phyloP scores from a whole-genome alignment of 2,888 invertebrate genomes.

The Acrobasis suavella region DNA sequence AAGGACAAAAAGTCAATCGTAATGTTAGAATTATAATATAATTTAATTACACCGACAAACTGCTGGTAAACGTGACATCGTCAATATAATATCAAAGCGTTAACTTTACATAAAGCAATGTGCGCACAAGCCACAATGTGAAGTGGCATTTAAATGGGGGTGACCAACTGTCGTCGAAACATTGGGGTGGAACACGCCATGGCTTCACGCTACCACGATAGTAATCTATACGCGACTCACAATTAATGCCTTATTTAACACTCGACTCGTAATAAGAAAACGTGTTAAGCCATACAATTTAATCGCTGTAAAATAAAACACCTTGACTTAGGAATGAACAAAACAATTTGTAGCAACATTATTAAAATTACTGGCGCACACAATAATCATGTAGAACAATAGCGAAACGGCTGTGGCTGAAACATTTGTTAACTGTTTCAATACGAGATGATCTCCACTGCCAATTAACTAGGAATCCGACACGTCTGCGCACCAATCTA shows the following conservation, averaged over 20 bases:
- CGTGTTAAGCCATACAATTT: conserved; percentile 36
- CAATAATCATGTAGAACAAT: not conserved
- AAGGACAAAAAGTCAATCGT: conserved; percentile 9
- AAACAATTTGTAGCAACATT: conserved; percentile 20
- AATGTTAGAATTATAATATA: conserved; percentile 10
- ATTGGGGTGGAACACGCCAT: conserved; percentile 70
- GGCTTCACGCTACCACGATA: conserved; percentile 76
- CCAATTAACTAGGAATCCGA: conserved; percentile 81
- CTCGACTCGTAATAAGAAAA: conserved; percentile 50
- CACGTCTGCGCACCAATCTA: conserved; percentile 82
- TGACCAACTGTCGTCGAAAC: conserved; percentile 80
- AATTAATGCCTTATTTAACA: conserved; percentile 76
- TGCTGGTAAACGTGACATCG: conserved; percentile 36
- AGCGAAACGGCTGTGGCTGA: conserved; percentile 21
- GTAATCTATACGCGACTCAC: conserved; percentile 74
- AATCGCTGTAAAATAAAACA: conserved; percentile 32
- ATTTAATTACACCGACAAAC: conserved; percentile 26
- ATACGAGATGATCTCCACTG: conserved; percentile 74
- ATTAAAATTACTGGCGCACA: conserved; percentile 26
- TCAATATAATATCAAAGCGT: conserved; percentile 61
- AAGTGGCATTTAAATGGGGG: conserved; percentile 79
- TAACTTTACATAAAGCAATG: conserved; percentile 67
- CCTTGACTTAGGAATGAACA: conserved; percentile 27
- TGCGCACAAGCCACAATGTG: conserved; percentile 79
- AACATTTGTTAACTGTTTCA: conserved; percentile 41